These are phyloP conservation scores for Phataginus tricuspis DNA, from an alignment of 2,797 vertebrate species.

Conservation along the genomic window DNA sequence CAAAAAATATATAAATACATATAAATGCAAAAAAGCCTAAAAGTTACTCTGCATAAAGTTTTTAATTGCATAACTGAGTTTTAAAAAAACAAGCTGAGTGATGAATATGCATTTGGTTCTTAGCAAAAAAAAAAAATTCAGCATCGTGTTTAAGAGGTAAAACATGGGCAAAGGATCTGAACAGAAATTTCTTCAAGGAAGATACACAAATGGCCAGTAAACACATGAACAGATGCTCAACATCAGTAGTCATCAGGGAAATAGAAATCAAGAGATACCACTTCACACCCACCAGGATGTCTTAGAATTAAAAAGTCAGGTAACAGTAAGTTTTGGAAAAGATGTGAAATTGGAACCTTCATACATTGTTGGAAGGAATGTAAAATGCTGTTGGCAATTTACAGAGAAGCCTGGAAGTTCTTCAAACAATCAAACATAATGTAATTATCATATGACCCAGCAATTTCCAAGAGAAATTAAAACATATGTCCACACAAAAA, in stretches of 20 bases:
- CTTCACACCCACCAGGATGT: background rate
- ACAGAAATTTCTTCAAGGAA: background rate
- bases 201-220: background rate
- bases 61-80: background rate
- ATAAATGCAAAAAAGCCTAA: background rate
- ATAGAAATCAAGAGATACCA: background rate
- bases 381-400: background rate
- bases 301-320: background rate
- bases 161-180: background rate
- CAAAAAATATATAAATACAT: background rate
- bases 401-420: background rate
- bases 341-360: background rate
- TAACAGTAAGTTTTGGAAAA: background rate
- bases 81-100: background rate
- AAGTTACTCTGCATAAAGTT: background rate
- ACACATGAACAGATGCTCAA: background rate
- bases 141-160: background rate
- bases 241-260: background rate
- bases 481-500: background rate
- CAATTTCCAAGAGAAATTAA: background rate
- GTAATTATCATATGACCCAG: background rate
- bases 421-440: background rate
- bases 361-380: background rate
- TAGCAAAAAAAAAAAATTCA: background rate
- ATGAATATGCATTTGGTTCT: background rate